phyloP scores from a whole-genome alignment of 1,140 invertebrate species.

The Belonocnema kinseyi region DNA sequence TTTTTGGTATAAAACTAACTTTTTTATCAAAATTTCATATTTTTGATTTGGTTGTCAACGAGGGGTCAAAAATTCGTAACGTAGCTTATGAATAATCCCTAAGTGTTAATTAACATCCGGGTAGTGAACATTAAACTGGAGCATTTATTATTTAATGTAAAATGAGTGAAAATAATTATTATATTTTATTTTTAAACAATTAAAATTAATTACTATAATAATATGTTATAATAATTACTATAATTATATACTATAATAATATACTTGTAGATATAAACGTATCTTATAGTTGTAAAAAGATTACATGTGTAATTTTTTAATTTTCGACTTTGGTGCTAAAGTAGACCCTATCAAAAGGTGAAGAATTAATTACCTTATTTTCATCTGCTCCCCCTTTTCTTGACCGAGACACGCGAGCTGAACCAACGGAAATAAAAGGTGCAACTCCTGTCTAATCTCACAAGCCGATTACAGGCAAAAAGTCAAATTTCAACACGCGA shows the following conservation, averaged over 20 bases:
- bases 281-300: too few species aligned
- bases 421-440: not conserved
- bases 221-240: too few species aligned
- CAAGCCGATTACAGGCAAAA: not conserved
- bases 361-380: not conserved
- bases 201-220: too few species aligned
- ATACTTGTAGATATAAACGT: too few species aligned
- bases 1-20: too few species aligned
- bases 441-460: not conserved
- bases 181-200: too few species aligned
- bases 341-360: too few species aligned
- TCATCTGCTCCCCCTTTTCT: conserved; percentile 1
- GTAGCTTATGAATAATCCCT: not conserved
- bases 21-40: not conserved
- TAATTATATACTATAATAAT: too few species aligned
- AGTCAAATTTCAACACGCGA: not conserved
- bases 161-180: too few species aligned
- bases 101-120: conserved; percentile 3
- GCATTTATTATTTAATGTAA: too few species aligned
- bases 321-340: too few species aligned
- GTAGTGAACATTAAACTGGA: not conserved
- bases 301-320: too few species aligned
- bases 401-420: conserved; percentile 4
- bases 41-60: not conserved
- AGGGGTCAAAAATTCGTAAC: not conserved